Evolutionary conservation across 2,113 vertebrate genomes (phyloP), one percentile per base, ranked within the genome.

Genomic region (Neodon shergylaensis): DNA sequence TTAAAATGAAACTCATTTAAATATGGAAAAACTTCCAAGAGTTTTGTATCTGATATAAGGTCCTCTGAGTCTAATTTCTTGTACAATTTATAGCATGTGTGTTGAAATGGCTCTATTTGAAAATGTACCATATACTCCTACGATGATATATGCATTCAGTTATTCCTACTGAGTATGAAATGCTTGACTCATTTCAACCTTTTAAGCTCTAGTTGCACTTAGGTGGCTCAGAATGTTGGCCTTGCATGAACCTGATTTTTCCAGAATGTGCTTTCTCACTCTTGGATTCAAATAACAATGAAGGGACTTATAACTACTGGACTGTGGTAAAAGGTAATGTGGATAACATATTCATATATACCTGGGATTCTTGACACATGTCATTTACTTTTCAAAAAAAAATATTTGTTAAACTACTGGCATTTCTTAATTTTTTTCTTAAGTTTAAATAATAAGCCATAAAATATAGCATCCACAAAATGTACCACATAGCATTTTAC

Each of bases 121-220:
- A 52, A 88, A 26, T 42, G 7, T 6, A 65, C 13, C 87, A 84
- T 66, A 68, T 81, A 49, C 47, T 49, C 93, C 90, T 89, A 17
- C 70, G 47, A 58, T 49, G 79, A 3, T 88, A 88, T 91, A 63
- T 93, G 31, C n/a, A 52, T 76, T 89, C 49, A 91, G 39, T 95
- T 87, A 36, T 31, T 58, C 70, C 39, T 44, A 77, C 24, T 61
- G 74, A 94, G 70, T 77, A 85, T 72, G 42, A 94, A 92, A 85
- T 58, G 28, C 36, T 44, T 90, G 86, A 94, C 42, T 85, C 79
- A 77, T 79, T 52, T 74, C 42, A 86, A 14, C 44, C 54, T 92
- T 93, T 79, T 33, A 77, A 92, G 54, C 8, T 94, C 31, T 92
- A 92, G 49, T 54, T 90, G 26, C 7, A 88, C 61, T 28, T 14